phyloP scores from a whole-genome alignment of 1,140 invertebrate species.

The Caenorhabditis brenneri region DNA sequence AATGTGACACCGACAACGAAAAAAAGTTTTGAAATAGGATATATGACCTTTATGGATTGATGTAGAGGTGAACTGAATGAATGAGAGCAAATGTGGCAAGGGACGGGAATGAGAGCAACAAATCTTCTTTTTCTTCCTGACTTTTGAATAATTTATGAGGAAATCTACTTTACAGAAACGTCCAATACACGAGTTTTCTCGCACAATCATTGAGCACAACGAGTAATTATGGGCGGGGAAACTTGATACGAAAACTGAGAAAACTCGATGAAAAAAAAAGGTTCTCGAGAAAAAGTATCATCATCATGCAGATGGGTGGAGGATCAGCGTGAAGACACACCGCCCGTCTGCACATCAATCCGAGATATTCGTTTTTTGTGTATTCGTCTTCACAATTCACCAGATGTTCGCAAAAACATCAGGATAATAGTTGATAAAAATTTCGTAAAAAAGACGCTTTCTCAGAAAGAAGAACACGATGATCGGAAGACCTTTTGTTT shows the following conservation, averaged over 20 bases:
- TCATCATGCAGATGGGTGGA: constrained; percentile 17
- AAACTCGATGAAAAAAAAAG: neutral
- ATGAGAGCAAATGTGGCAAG: neutral
- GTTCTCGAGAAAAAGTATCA: neutral
- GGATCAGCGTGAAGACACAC: neutral
- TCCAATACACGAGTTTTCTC: neutral
- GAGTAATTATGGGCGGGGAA: neutral
- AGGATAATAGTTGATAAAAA: neutral
- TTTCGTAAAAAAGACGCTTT: neutral
- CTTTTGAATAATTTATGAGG: neutral
- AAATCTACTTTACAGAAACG: neutral
- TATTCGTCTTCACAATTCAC: neutral
- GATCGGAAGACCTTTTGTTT: constrained; percentile 7
- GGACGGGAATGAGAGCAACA: constrained; percentile 1
- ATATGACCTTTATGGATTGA: constrained; percentile 17
- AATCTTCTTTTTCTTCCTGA: neutral
- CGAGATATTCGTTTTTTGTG: neutral
- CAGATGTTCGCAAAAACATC: neutral
- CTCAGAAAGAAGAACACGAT: neutral
- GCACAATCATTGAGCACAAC: neutral
- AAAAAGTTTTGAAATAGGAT: neutral
- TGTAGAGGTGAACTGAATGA: neutral
- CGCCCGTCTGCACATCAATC: neutral
- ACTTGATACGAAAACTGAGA: neutral
- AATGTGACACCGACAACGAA: constrained; percentile 14